Percentiles rank a stretch among this genome's conserved stretches.
Evolutionary conservation across 2,113 vertebrate species (phyloP).

Genomic region (Puma concolor): DNA sequence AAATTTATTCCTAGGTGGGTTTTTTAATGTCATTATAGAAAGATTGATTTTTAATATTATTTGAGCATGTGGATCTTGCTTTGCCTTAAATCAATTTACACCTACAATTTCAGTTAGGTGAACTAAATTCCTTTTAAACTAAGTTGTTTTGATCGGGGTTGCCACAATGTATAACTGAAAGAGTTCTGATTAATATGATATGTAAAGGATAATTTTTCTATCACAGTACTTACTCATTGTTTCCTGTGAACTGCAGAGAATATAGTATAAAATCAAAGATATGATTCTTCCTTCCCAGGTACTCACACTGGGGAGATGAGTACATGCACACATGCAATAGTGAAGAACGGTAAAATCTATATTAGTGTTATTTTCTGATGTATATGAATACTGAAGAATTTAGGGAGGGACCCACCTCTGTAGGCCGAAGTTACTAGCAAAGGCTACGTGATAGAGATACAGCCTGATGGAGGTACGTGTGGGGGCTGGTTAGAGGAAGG

Average conservation of each 20-base stretch:
- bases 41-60: neutral
- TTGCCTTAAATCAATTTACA: neutral
- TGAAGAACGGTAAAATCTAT: neutral
- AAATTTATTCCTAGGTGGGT: neutral
- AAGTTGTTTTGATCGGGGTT: neutral
- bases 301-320: neutral
- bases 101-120: neutral
- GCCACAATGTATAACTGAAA: neutral
- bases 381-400: neutral
- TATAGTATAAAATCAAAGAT: neutral
- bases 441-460: neutral
- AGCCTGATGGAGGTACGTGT: neutral
- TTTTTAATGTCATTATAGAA: neutral
- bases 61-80: neutral
- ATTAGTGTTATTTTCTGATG: neutral
- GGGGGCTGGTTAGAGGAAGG: neutral
- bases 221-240: neutral
- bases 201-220: neutral
- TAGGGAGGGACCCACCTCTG: neutral
- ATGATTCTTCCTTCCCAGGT: neutral
- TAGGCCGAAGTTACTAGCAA: neutral
- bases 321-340: neutral
- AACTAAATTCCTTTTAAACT: neutral
- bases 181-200: neutral
- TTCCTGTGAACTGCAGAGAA: neutral